Percentiles rank a stretch among this genome's conserved stretches.
phyloP scores from a whole-genome alignment of 2,888 invertebrate species.

The Zaprionus bogoriensis region DNA sequence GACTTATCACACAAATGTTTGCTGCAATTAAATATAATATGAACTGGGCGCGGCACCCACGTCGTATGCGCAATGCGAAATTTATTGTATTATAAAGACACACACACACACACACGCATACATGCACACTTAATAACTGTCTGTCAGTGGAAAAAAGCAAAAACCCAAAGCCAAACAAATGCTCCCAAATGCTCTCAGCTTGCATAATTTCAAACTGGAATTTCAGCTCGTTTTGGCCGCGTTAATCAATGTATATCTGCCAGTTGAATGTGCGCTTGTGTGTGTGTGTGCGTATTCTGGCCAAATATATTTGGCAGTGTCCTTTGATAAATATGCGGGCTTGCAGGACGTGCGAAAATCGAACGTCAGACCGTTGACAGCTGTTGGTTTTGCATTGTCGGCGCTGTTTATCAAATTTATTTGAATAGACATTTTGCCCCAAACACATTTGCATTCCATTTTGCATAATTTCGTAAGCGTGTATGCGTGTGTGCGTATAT shows the following conservation, averaged over 20 bases:
- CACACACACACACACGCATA: neutral
- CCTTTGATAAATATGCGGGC: constrained; percentile 52
- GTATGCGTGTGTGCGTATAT: constrained; percentile 1
- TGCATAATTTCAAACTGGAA: neutral
- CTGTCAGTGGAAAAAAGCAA: neutral
- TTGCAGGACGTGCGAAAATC: constrained; percentile 20
- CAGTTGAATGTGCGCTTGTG: constrained; percentile 19
- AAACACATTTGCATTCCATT: constrained; percentile 67
- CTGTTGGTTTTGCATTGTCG: constrained; percentile 58
- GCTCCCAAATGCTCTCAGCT: neutral
- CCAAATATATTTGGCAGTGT: constrained; percentile 47
- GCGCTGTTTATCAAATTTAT: constrained; percentile 60
- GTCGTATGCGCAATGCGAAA: constrained; percentile 8
- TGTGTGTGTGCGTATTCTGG: constrained; percentile 35
- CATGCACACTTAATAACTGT: neutral
- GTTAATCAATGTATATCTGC: constrained; percentile 54
- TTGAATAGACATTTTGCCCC: constrained; percentile 63
- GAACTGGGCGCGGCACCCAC: neutral
- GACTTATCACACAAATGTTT: too few species aligned
- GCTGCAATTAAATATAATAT: too few species aligned
- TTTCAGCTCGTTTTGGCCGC: constrained; percentile 4
- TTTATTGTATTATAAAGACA: neutral
- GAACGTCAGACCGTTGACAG: constrained; percentile 66
- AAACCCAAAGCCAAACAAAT: neutral
- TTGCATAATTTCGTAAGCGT: constrained; percentile 54